phyloP scores from a whole-genome alignment of 2,797 vertebrate genomes.

The Synanceia verrucosa region DNA sequence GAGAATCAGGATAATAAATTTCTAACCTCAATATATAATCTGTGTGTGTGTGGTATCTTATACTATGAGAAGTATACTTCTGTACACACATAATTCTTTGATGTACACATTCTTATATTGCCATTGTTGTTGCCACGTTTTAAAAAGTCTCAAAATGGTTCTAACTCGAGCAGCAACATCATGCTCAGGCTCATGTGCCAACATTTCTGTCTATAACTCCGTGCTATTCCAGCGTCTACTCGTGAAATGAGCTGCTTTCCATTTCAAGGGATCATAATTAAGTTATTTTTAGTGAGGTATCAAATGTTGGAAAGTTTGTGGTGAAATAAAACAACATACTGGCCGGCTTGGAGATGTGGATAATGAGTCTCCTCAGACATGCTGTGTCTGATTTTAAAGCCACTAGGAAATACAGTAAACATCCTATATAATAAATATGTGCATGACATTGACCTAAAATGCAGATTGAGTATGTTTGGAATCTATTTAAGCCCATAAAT shows the following conservation, averaged over 20 bases:
- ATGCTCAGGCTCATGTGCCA: not conserved
- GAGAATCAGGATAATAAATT: not conserved
- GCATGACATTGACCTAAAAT: slow-evolving; percentile 30
- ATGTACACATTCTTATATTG: not conserved
- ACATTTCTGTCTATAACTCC: not conserved
- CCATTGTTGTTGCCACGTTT: not conserved
- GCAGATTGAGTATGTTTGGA: slow-evolving; percentile 17
- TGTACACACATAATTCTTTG: not conserved
- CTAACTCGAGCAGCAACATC: not conserved
- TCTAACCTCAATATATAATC: not conserved
- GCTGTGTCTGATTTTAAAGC: slow-evolving; percentile 21
- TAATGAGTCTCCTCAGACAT: slow-evolving; percentile 29
- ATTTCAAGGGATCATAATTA: slow-evolving; percentile 28
- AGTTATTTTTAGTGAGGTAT: slow-evolving; percentile 30
- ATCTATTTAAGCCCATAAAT: slow-evolving; percentile 2
- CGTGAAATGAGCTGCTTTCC: slow-evolving; percentile 33
- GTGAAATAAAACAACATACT: slow-evolving; percentile 5
- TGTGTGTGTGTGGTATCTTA: not conserved
- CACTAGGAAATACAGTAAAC: slow-evolving; percentile 5
- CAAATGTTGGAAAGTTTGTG: slow-evolving; percentile 1
- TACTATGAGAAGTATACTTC: not conserved
- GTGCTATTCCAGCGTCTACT: not conserved
- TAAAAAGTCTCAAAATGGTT: too few species aligned
- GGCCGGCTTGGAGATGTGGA: not conserved
- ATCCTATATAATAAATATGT: slow-evolving; percentile 1